phyloP scores from a whole-genome alignment of 1,140 invertebrate genomes.

The Procambarus virginalis region DNA sequence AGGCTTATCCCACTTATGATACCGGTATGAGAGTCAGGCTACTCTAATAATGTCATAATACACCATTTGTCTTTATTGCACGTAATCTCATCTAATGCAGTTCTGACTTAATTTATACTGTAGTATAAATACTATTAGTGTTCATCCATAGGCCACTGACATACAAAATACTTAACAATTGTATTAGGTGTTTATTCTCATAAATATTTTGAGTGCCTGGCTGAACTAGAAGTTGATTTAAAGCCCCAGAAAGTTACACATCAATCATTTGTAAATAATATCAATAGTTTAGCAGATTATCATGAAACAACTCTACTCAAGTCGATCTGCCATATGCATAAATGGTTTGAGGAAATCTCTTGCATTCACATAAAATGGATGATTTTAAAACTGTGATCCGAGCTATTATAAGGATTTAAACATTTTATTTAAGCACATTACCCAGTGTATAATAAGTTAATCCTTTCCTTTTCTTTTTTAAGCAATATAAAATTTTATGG shows the following conservation, averaged over 20 bases:
- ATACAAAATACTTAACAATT: background rate
- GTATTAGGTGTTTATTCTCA: background rate
- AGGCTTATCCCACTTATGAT: background rate
- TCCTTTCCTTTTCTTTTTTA: conserved; percentile 4
- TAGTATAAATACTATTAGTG: background rate
- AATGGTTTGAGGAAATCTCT: background rate
- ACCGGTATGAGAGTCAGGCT: conserved; percentile 1
- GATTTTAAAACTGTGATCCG: background rate
- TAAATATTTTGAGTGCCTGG: background rate
- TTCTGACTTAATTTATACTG: background rate
- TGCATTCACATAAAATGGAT: background rate
- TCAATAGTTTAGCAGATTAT: background rate
- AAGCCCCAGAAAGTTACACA: background rate
- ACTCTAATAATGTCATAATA: background rate
- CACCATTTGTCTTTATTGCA: background rate
- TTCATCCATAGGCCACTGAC: background rate
- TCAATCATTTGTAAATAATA: background rate
- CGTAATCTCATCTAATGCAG: background rate
- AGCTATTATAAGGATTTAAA: background rate
- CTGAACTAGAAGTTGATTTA: background rate
- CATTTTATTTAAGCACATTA: background rate
- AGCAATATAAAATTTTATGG: background rate
- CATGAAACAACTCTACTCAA: background rate
- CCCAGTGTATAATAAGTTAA: background rate
- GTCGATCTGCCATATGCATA: background rate